phyloP scores from a whole-genome alignment of 2,113 vertebrate genomes.

The Hypocryptadius cinnamomeus region DNA sequence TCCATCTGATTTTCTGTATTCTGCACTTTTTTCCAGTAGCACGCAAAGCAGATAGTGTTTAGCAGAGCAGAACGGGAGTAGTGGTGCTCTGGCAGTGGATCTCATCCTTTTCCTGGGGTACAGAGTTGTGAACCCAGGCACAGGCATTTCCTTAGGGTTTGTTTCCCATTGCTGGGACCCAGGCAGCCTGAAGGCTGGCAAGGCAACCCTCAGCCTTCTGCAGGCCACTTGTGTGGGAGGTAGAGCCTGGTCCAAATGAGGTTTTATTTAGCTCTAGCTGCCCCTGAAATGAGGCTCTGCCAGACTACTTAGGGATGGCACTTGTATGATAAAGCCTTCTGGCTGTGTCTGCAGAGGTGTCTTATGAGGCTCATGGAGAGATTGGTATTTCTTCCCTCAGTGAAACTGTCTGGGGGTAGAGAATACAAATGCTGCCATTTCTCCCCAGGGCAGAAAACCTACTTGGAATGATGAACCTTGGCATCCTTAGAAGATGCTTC shows the following conservation, averaged over 20 bases:
- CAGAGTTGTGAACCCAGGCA: neutral
- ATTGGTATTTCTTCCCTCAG: neutral
- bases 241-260: neutral
- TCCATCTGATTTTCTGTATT: neutral
- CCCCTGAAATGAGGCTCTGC: neutral
- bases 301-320: neutral
- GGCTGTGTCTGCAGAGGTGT: neutral
- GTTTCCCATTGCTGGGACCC: neutral
- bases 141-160: neutral
- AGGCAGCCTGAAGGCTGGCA: neutral
- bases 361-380: neutral
- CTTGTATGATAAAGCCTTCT: neutral
- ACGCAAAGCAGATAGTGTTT: neutral
- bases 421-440: neutral
- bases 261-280: neutral
- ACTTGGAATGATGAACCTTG: neutral
- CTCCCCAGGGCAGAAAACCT: neutral
- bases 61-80: neutral
- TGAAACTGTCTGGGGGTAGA: fast-evolving
- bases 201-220: neutral
- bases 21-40: neutral
- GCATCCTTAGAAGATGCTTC: neutral
- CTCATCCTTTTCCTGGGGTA: neutral
- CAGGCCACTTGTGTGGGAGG: neutral
- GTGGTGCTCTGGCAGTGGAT: neutral